These are phyloP conservation scores for Neopipo cinnamomea DNA, from an alignment of 2,113 vertebrate genomes.

Conservation along the genomic window DNA sequence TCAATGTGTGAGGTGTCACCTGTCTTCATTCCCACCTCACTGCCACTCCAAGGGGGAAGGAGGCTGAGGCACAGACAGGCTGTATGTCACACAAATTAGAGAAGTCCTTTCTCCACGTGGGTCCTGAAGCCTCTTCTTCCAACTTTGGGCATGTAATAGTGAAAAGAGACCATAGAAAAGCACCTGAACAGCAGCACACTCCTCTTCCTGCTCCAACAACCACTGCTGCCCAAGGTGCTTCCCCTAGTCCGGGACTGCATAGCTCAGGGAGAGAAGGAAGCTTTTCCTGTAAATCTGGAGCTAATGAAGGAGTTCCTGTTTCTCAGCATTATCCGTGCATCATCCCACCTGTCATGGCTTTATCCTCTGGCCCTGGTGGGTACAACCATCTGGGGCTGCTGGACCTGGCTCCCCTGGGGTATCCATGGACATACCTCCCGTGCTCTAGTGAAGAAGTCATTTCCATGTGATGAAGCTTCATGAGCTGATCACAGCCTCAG, in stretches of 20 bases:
- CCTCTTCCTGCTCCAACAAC: not conserved
- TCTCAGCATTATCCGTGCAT: not conserved
- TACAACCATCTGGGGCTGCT: not conserved
- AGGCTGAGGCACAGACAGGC: not conserved
- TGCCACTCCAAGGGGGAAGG: not conserved
- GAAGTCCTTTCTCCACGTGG: not conserved
- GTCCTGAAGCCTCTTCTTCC: not conserved
- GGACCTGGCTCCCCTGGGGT: rapidly evolving
- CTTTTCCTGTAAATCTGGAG: not conserved
- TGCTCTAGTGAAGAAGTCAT: not conserved
- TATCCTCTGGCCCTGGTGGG: not conserved
- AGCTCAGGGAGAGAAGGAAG: not conserved
- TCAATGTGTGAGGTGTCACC: not conserved
- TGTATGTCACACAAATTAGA: not conserved
- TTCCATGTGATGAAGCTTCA: not conserved
- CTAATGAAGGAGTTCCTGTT: not conserved
- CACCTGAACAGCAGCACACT: not conserved
- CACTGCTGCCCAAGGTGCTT: not conserved
- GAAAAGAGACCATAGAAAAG: not conserved
- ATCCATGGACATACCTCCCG: not conserved
- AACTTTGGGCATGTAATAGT: not conserved
- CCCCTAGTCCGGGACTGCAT: too few relatives aligned
- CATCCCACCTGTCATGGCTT: not conserved
- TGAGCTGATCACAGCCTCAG: not conserved
- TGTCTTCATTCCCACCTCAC: not conserved